Evolutionary conservation across 2,797 vertebrate species (phyloP).

Genomic region (Urosaurus nigricauda): DNA sequence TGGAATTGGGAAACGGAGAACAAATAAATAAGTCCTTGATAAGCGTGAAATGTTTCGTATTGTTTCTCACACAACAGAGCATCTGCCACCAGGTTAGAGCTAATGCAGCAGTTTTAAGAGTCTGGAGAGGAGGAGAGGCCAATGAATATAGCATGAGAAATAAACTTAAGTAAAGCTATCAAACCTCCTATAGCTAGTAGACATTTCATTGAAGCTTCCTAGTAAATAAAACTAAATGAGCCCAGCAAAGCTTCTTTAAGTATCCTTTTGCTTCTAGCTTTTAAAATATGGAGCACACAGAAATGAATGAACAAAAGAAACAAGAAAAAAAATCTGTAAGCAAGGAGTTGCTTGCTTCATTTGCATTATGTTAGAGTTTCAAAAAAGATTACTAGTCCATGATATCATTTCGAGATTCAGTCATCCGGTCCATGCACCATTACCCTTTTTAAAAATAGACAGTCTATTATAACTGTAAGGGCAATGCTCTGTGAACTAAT

Average conservation of each 20-base stretch:
- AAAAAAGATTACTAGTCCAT: constrained; percentile 64
- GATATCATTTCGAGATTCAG: constrained; percentile 70
- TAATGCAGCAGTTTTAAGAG: background rate
- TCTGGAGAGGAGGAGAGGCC: background rate
- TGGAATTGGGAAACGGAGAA: background rate
- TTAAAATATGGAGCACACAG: background rate
- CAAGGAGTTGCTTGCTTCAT: constrained; percentile 36
- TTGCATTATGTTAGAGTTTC: constrained; percentile 51
- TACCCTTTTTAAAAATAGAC: constrained; percentile 65
- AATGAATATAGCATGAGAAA: constrained; percentile 32
- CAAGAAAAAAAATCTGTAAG: background rate
- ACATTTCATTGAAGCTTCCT: constrained; percentile 33
- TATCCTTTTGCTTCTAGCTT: constrained; percentile 12
- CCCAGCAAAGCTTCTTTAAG: background rate
- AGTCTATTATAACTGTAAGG: constrained; percentile 63
- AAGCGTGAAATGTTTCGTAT: background rate
- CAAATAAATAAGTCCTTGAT: background rate
- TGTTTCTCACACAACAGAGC: background rate
- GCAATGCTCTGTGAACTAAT: constrained; percentile 66
- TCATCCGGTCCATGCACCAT: constrained; percentile 66
- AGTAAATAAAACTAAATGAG: constrained; percentile 12
- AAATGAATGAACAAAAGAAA: background rate
- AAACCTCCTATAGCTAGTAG: background rate
- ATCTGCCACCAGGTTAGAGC: background rate
- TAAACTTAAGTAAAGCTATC: constrained; percentile 24